phyloP scores from a whole-genome alignment of 35 echinoderm and acorn worm species.

The Stichopus chloronotus region DNA sequence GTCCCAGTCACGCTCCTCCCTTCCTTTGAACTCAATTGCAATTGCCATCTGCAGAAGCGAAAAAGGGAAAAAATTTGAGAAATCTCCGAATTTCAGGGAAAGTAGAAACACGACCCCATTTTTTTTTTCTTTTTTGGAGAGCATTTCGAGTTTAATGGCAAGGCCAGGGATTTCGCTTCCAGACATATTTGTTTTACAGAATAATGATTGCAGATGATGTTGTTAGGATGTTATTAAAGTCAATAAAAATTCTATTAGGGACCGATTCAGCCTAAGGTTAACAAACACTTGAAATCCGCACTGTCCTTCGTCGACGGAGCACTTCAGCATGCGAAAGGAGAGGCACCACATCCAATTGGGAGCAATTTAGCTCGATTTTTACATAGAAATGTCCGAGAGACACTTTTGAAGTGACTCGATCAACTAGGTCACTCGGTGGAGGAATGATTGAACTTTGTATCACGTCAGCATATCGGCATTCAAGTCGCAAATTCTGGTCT shows the following conservation, averaged over 20 bases:
- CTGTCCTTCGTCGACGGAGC: background rate
- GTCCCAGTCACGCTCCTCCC: too few species aligned
- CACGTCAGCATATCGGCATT: too few species aligned
- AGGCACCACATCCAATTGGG: background rate
- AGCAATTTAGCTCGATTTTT: background rate
- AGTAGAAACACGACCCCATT: conserved; percentile 14
- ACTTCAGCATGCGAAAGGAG: background rate
- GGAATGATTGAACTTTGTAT: background rate
- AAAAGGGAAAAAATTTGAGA: too few species aligned
- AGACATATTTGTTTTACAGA: conserved; percentile 22
- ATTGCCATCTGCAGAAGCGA: too few species aligned
- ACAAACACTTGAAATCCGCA: conserved; percentile 18
- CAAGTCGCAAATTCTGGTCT: too few species aligned
- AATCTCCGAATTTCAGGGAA: background rate
- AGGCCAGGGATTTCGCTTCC: conserved; percentile 3
- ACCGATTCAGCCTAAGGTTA: conserved; percentile 37
- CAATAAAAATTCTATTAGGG: conserved; percentile 46
- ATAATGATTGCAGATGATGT: conserved; percentile 2
- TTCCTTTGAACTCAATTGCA: too few species aligned
- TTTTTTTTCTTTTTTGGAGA: background rate
- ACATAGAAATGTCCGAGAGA: background rate
- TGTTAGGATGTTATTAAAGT: conserved; percentile 49
- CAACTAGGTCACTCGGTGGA: background rate
- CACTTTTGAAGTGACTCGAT: background rate
- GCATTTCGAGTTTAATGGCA: conserved; percentile 29